A percentile compares a stretch with the other conserved stretches of the same genome.
These are phyloP conservation scores for Phortica magna DNA, from an alignment of 2,888 invertebrate genomes.

Conservation along the genomic window DNA sequence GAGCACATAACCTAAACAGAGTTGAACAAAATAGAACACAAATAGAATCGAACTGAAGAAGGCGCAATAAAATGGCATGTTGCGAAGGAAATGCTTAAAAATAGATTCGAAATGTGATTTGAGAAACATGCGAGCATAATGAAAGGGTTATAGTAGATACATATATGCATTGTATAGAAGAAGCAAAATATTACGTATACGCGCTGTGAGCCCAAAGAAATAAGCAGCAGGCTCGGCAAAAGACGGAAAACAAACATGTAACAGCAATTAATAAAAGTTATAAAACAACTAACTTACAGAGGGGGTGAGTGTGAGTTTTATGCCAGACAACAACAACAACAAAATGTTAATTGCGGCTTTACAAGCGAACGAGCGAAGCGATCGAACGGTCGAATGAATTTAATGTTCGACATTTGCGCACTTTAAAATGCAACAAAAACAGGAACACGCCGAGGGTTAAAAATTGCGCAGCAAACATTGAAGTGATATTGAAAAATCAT, in stretches of 20 bases:
- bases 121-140: not conserved
- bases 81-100: slow-evolving; percentile 9
- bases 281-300: slow-evolving; percentile 42
- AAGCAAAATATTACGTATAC: not conserved
- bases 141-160: not conserved
- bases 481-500: slow-evolving; percentile 34
- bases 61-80: slow-evolving; percentile 29
- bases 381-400: slow-evolving; percentile 51
- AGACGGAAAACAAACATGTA: slow-evolving; percentile 53
- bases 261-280: slow-evolving; percentile 75
- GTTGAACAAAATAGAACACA: not conserved
- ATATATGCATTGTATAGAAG: too few species aligned
- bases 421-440: slow-evolving; percentile 54
- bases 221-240: slow-evolving; percentile 25
- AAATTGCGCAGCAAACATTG: slow-evolving; percentile 50
- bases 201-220: not conserved
- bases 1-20: not conserved
- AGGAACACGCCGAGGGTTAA: slow-evolving; percentile 17
- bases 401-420: slow-evolving; percentile 58
- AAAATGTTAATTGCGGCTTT: slow-evolving; percentile 71
- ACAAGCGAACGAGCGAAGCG: slow-evolving; percentile 53
- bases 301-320: slow-evolving; percentile 33
- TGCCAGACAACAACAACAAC: slow-evolving; percentile 26
- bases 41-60: not conserved
- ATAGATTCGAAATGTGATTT: slow-evolving; percentile 37